Evolutionary conservation across 2,888 invertebrate genomes (phyloP), one percentile per base, ranked within the genome.

Genomic region (Torymus tubicola): DNA sequence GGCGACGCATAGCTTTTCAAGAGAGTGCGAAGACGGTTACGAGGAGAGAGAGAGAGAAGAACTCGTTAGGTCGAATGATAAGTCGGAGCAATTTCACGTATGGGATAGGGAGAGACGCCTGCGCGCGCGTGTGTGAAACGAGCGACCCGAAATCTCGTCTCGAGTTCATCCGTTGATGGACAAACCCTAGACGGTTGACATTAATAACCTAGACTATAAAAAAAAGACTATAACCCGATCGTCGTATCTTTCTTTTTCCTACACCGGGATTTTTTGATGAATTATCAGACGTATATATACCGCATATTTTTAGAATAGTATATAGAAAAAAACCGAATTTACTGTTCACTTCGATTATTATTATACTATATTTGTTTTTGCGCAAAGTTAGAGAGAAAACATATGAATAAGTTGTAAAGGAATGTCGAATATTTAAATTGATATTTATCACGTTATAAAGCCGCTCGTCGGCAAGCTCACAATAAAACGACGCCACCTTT

Each of bases 11-110:
- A 86, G 83, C 82, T 82, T 85, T 74, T 83, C 80, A 71, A 77
- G 84, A 77, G 84, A 85, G 84, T 68, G 86, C 86, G 87, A 88
- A 86, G 88, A 87, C 85, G 88, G 88, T 87, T 86, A 42, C 42
- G 8, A 42, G 42, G 42, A 87, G 86, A 21, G 21, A 21, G 21
- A 21, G 21, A 21, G 21, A 21, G 21, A 86, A 10, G 85, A 73
- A 87, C 88, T 90, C 90, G 89, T 90, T 90, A 89, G 88, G 83
- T 84, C 85, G 88, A 87, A 90, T 89, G 89, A 90, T 90, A 90
- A 90, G 90, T 90, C 89, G 88, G 88, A 88, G 88, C 87, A 87
- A 88, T 88, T 89, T 89, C 87, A 88, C 42, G 10, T 42, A 42
- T 42, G 42, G 42, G 8, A 42, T 86, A 85, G 84, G 10, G 50